Conservation (phyloP, 92 coral and sea anemone genomes). For the Zoanthus sociatus region DNA sequence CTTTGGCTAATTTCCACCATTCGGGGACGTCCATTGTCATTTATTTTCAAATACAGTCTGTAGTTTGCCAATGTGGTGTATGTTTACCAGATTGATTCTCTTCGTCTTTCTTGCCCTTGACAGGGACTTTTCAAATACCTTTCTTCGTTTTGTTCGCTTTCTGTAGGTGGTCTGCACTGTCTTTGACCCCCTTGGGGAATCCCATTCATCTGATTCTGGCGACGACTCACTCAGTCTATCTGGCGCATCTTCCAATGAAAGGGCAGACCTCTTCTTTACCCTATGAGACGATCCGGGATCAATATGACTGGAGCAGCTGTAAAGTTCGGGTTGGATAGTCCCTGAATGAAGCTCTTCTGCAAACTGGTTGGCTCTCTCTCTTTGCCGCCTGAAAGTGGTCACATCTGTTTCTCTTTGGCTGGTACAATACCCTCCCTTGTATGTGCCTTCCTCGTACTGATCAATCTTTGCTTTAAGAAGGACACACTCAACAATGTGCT, state of each 20-base stretch:
- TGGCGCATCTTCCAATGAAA: slow-evolving; percentile 17
- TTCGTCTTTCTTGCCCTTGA: slow-evolving; percentile 30
- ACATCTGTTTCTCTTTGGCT: slow-evolving; percentile 44
- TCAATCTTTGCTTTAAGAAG: slow-evolving; percentile 65
- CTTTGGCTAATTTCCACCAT: slow-evolving; percentile 65
- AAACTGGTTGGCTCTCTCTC: slow-evolving; percentile 47
- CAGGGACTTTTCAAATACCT: slow-evolving; percentile 34
- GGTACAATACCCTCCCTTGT: slow-evolving; percentile 45
- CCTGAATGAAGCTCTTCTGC: slow-evolving; percentile 29
- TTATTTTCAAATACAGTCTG: slow-evolving; percentile 53
- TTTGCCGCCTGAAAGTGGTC: slow-evolving; percentile 38
- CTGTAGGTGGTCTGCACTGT: slow-evolving; percentile 34
- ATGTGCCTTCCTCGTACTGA: slow-evolving; percentile 45
- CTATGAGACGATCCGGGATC: slow-evolving; percentile 36
- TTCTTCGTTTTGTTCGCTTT: slow-evolving; percentile 32
- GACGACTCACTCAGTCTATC: slow-evolving; percentile 20
- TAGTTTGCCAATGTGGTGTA: slow-evolving; percentile 49
- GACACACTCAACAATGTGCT: slow-evolving; percentile 75
- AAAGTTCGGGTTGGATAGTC: slow-evolving; percentile 17
- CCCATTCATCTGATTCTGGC: slow-evolving; percentile 25
- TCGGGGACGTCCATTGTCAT: slow-evolving; percentile 57
- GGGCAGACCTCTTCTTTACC: slow-evolving; percentile 33
- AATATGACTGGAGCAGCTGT: slow-evolving; percentile 22
- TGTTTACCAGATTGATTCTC: slow-evolving; percentile 30
- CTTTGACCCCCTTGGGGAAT: slow-evolving; percentile 37